Conservation (phyloP, 1,140 invertebrate species). For the Papilio aristodemus region DNA sequence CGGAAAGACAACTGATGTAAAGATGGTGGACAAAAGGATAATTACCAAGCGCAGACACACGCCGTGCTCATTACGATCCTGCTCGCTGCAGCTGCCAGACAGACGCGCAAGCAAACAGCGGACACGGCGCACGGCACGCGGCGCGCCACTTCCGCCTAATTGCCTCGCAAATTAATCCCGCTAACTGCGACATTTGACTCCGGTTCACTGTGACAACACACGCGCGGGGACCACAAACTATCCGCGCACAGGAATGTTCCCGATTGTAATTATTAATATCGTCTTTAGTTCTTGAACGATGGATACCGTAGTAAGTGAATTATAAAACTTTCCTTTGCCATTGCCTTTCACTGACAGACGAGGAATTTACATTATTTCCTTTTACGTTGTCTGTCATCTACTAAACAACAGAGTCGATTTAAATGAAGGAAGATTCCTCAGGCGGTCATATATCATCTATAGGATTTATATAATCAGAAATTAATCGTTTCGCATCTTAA, state of each 20-base stretch:
- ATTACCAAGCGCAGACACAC: neutral
- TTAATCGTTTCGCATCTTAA: no score
- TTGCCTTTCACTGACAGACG: no score
- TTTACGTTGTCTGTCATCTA: no score
- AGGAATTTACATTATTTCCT: no score
- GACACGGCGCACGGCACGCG: neutral
- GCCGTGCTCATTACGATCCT: constrained; percentile 3
- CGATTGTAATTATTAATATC: neutral
- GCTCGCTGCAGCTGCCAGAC: constrained; percentile 1
- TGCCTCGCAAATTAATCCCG: constrained; percentile 67
- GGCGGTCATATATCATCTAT: no score
- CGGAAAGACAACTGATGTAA: neutral
- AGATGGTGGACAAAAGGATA: constrained; percentile 2
- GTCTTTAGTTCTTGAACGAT: no score
- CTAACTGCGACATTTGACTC: constrained; percentile 70
- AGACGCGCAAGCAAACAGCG: neutral
- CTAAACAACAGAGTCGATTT: no score
- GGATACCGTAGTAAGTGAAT: no score
- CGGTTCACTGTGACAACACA: constrained; percentile 33
- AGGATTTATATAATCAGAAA: no score
- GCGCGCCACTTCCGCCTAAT: constrained; percentile 46
- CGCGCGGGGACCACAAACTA: neutral
- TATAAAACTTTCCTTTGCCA: no score
- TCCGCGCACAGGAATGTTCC: neutral
- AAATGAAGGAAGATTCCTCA: no score